These are phyloP conservation scores for Planococcus citri DNA, from an alignment of 1,140 invertebrate species.

Conservation along the genomic window DNA sequence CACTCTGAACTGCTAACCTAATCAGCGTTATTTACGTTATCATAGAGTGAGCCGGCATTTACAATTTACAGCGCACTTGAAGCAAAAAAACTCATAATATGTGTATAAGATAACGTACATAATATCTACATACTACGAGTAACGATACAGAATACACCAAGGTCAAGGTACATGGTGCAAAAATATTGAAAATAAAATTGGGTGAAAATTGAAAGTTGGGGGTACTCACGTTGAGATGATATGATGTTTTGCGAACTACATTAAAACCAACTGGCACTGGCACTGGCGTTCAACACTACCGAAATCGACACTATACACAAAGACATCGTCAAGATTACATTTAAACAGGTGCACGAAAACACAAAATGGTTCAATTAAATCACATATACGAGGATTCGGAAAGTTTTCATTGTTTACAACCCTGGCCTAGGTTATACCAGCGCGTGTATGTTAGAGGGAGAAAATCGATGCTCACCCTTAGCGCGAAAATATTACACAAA, in stretches of 20 bases:
- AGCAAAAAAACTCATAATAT: neutral
- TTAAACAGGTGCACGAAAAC: constrained; percentile 2
- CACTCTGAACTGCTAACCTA: neutral
- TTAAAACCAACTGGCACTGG: neutral
- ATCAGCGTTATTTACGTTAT: neutral
- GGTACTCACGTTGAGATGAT: neutral
- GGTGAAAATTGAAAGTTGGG: too few species aligned
- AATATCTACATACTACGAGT: neutral
- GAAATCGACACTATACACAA: neutral
- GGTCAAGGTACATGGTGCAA: neutral
- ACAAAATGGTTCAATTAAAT: neutral
- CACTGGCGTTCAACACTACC: neutral
- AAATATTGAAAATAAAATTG: too few species aligned
- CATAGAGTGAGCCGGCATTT: neutral
- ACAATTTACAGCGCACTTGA: neutral
- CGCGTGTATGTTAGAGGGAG: neutral
- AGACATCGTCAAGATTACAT: neutral
- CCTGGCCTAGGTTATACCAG: neutral
- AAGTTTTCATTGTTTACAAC: neutral
- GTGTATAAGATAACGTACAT: neutral
- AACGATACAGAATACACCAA: neutral
- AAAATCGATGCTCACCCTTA: neutral
- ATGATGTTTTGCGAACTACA: neutral
- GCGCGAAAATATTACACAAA: neutral
- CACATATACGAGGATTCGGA: neutral